phyloP scores from a whole-genome alignment of 2,888 invertebrate genomes.

The Formica aserva region DNA sequence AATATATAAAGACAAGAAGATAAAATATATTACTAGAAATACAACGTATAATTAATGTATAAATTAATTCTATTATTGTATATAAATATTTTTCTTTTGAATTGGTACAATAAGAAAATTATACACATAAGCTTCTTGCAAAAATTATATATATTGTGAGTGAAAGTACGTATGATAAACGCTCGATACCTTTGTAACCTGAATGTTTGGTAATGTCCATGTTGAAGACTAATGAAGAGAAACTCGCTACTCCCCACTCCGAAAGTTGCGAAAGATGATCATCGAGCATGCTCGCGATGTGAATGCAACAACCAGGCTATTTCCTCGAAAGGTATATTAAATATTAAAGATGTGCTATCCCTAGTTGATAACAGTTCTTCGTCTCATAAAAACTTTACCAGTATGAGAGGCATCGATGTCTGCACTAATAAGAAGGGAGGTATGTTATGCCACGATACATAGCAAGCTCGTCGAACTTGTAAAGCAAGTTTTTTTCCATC shows the following conservation, averaged over 20 bases:
- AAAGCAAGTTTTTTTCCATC: not conserved
- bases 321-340: constrained; percentile 10
- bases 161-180: not conserved
- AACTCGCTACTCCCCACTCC: not conserved
- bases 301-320: not conserved
- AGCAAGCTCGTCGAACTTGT: not conserved
- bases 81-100: not conserved
- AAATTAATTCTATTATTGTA: not conserved
- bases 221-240: not conserved
- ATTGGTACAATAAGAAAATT: not conserved
- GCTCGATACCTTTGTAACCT: constrained; percentile 11
- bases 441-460: not conserved
- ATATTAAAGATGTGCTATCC: constrained; percentile 2
- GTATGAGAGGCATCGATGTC: not conserved
- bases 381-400: constrained; percentile 5
- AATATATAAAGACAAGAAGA: not conserved
- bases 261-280: not conserved
- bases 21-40: not conserved
- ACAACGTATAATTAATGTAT: too few relatives aligned
- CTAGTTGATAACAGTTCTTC: not conserved
- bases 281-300: too few relatives aligned
- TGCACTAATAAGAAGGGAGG: not conserved
- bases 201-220: constrained; percentile 10
- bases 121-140: not conserved
- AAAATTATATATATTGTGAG: not conserved